These are phyloP conservation scores for Panonychus citri DNA, from an alignment of 1,140 invertebrate genomes.

Conservation along the genomic window DNA sequence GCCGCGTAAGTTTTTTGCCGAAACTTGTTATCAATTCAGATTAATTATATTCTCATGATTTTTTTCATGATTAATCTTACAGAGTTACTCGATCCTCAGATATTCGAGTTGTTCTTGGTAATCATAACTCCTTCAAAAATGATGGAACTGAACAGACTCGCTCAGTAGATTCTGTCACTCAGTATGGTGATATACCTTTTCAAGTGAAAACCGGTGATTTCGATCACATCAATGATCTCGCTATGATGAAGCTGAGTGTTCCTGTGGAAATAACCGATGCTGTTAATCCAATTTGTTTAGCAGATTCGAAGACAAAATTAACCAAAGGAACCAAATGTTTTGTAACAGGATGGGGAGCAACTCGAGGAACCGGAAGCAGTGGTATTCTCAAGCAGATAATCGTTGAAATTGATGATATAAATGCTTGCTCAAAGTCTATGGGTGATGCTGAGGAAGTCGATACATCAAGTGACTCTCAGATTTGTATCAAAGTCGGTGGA, in stretches of 20 bases:
- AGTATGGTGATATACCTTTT: too few relatives aligned
- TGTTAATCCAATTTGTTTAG: slow-evolving; percentile 24
- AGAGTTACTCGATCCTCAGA: not conserved
- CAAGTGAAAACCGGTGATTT: too few relatives aligned
- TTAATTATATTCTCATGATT: not conserved
- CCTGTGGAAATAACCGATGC: slow-evolving; percentile 25
- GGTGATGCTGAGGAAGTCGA: too few relatives aligned
- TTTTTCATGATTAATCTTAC: not conserved
- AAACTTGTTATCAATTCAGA: not conserved
- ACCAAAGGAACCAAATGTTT: not conserved
- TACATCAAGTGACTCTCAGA: too few relatives aligned
- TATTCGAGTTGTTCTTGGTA: not conserved
- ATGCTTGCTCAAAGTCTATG: too few relatives aligned
- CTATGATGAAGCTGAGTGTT: slow-evolving; percentile 29
- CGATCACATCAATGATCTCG: slow-evolving; percentile 30
- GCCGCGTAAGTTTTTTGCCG: slow-evolving; percentile 15
- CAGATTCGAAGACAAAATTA: slow-evolving; percentile 11
- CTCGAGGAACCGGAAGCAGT: slow-evolving; percentile 8
- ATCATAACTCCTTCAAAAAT: slow-evolving; percentile 7
- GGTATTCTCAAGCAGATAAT: slow-evolving; percentile 11
- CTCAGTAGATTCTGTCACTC: slow-evolving; percentile 6
- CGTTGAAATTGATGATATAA: slow-evolving; percentile 9
- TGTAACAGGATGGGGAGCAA: slow-evolving; percentile 13
- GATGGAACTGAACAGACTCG: slow-evolving; percentile 12
- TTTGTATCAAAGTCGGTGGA: too few relatives aligned